phyloP scores from a whole-genome alignment of 2,888 invertebrate genomes.

The Hirtodrosophila cameraria region DNA sequence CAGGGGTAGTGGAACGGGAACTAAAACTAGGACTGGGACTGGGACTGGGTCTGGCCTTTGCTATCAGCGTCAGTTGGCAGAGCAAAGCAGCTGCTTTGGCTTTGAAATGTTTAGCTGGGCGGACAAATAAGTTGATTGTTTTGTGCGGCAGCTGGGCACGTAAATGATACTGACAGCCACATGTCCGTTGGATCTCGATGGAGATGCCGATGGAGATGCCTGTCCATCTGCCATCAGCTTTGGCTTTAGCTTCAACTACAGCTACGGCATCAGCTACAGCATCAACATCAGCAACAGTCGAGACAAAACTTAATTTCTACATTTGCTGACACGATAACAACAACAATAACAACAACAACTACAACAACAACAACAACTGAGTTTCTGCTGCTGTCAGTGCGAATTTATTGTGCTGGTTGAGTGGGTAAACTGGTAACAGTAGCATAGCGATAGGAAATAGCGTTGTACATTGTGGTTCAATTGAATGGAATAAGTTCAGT shows the following conservation, averaged over 20 bases:
- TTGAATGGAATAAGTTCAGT: too few relatives aligned
- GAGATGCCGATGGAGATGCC: conserved; percentile 20
- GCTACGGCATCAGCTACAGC: not conserved
- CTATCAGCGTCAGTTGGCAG: conserved; percentile 17
- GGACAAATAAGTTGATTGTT: conserved; percentile 76
- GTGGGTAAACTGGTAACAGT: conserved; percentile 56
- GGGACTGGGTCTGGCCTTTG: conserved; percentile 12
- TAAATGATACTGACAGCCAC: conserved; percentile 68
- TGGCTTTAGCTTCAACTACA: not conserved
- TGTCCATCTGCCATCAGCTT: conserved; percentile 27
- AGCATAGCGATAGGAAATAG: conserved; percentile 18
- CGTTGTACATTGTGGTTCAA: too few relatives aligned
- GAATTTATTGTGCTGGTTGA: conserved; percentile 39
- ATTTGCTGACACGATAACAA: conserved; percentile 68
- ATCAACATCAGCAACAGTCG: conserved; percentile 20
- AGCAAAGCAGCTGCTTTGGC: conserved; percentile 37
- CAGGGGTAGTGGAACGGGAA: not conserved
- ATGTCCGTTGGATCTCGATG: conserved; percentile 15
- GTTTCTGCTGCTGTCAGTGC: conserved; percentile 38
- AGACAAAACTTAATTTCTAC: conserved; percentile 77
- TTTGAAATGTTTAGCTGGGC: conserved; percentile 62
- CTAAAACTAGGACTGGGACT: conserved; percentile 3
- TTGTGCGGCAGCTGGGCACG: conserved; percentile 53
- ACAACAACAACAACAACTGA: not conserved
- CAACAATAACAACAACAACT: conserved; percentile 12